These are phyloP conservation scores for Sprattus sprattus DNA, from an alignment of 2,113 vertebrate species.

Conservation along the genomic window DNA sequence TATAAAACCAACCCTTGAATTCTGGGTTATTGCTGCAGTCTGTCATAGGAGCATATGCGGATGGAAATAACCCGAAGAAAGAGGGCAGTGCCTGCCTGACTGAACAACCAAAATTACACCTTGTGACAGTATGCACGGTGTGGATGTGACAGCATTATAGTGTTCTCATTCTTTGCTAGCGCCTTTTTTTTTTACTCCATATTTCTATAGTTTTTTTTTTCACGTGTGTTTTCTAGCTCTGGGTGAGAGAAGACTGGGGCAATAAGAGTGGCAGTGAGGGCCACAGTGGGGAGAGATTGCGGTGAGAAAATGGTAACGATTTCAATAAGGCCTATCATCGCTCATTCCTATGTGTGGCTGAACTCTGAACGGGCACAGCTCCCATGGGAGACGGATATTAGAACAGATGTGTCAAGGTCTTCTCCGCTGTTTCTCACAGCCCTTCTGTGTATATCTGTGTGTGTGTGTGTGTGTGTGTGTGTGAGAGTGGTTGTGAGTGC, in stretches of 20 bases:
- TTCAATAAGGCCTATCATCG: conserved; percentile 47
- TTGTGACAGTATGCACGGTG: conserved; percentile 1
- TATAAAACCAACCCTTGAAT: conserved; percentile 4
- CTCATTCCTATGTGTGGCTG: conserved; percentile 44
- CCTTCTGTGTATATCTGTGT: conserved; percentile 17
- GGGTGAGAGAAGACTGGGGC: conserved; percentile 18
- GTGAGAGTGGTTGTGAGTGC: background rate
- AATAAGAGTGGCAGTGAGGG: conserved; percentile 32
- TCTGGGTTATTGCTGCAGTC: background rate
- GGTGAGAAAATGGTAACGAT: conserved; percentile 33
- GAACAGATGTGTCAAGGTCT: conserved; percentile 50
- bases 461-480: background rate
- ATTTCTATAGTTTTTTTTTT: conserved; percentile 13
- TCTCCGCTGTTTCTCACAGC: conserved; percentile 22
- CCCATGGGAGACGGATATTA: conserved; percentile 44
- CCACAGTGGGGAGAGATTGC: background rate
- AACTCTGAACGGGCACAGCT: conserved; percentile 42
- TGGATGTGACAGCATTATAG: background rate
- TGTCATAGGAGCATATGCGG: background rate
- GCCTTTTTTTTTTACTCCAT: background rate
- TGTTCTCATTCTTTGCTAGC: background rate
- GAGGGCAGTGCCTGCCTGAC: background rate
- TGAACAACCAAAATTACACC: background rate
- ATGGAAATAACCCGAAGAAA: background rate
- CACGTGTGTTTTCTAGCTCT: conserved; percentile 14